Base-by-base conservation (phyloP, 2,113 vertebrate species). In the Notechis scutatus region DNA sequence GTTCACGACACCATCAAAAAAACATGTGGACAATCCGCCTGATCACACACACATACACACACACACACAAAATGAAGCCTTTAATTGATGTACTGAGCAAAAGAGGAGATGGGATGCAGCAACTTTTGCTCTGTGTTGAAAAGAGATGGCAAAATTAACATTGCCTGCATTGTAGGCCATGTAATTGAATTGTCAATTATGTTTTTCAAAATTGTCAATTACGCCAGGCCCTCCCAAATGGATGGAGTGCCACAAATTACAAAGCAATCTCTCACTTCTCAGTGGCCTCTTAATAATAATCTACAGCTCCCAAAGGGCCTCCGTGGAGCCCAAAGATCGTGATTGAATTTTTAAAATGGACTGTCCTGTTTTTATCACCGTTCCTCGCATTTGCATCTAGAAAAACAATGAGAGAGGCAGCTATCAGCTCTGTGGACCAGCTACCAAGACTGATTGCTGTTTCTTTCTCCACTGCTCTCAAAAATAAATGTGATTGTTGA, bases 121-220 rank as follows among this genome's bases (percentile, higher is more conserved):
- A n/a, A 26, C 14, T 26, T 52, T 15, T 24, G 56, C 87, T 54
- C 64, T 45, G n/a, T 50, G 90, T 45, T 11, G 34, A 54, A 81
- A 85, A 85, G 85, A 26, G 69, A 85, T 86, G 90, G 61, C 69
- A 92, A 86, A 93, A 89, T 89, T 91, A 91, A 89, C 85, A 85
- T 89, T 85, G 90, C 89, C 93, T 92, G 69, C 90, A 86, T 92
- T 92, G 87, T 85, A 85, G n/a, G 54, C 55, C 45, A 54, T 89
- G 87, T 93, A 92, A 93, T 89, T 93, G 93, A 92, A 93, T 92
- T 89, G 90, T 89, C 93, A 93, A 93, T 93, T 93, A 93, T 88
- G 55, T 92, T 92, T 92, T 91, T 91, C 24, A 89, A 89, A 92
- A 89, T 93, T 89, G 90, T 89, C 93, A 93, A 61, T 93, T 93